Evolutionary conservation across 2,113 vertebrate genomes (phyloP).

Genomic region (Poeciliopsis turrubarensis): DNA sequence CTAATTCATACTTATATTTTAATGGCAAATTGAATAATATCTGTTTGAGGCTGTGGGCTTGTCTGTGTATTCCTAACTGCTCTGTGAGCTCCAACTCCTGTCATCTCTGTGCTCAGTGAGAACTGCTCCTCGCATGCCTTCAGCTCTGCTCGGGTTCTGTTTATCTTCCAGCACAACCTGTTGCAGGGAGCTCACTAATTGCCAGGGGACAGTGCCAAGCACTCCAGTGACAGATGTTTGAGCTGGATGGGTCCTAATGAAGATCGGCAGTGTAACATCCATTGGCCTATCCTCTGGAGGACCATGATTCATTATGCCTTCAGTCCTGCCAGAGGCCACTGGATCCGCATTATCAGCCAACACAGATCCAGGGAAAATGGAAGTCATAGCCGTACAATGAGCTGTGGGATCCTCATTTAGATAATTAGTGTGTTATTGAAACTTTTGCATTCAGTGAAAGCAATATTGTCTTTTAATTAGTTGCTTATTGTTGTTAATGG

Average conservation of each 20-base stretch:
- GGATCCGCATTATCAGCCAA: constrained; percentile 63
- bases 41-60: not conserved
- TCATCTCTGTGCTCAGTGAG: not conserved
- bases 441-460: constrained; percentile 52
- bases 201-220: constrained; percentile 60
- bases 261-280: constrained; percentile 65
- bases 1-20: not conserved
- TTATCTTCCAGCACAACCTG: constrained; percentile 70
- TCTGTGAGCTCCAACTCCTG: constrained; percentile 5
- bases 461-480: constrained; percentile 66
- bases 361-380: constrained; percentile 53
- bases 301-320: constrained; percentile 53
- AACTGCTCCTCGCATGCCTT: constrained; percentile 27
- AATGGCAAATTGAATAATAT: not conserved
- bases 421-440: constrained; percentile 57
- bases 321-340: constrained; percentile 59
- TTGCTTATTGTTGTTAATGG: constrained; percentile 31
- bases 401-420: constrained; percentile 41
- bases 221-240: constrained; percentile 70
- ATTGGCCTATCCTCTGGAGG: constrained; percentile 59
- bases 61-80: not conserved
- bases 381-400: constrained; percentile 29
- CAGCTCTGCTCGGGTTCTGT: constrained; percentile 51
- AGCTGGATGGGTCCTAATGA: constrained; percentile 65
- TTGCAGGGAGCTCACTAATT: constrained; percentile 70